A percentile compares a stretch with the other conserved stretches of the same genome.
Evolutionary conservation across 2,113 vertebrate species (phyloP).

Genomic region (Cochlearius cochlearius): DNA sequence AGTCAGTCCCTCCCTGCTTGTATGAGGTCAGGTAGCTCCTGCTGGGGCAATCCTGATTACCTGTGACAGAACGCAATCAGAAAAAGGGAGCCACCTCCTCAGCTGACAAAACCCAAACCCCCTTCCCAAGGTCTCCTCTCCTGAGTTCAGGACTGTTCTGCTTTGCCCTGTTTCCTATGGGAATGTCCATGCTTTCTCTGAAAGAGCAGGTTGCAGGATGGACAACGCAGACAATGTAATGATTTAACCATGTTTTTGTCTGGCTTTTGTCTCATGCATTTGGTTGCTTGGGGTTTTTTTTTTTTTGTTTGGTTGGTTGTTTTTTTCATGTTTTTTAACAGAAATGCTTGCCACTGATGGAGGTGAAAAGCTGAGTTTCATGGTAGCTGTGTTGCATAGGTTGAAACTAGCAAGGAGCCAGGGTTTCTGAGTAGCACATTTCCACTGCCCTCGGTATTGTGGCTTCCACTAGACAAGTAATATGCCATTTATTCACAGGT

Average conservation of each 20-base stretch:
- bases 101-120: background rate
- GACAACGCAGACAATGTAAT: background rate
- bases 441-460: background rate
- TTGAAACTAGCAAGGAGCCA: background rate
- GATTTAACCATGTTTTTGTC: background rate
- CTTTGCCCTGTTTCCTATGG: background rate
- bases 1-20: background rate
- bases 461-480: background rate
- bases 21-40: background rate
- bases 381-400: background rate
- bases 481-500: background rate
- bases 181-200: background rate
- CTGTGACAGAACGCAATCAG: background rate
- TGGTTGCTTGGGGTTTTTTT: background rate
- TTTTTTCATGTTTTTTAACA: background rate
- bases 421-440: background rate
- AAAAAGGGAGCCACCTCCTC: background rate
- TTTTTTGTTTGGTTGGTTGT: background rate
- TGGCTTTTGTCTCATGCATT: background rate
- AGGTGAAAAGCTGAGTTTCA: background rate
- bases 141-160: background rate
- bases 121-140: background rate
- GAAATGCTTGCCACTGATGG: background rate
- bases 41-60: background rate
- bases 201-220: background rate